Conservation (phyloP, 2,113 vertebrate genomes). For the Mirza zaza region DNA sequence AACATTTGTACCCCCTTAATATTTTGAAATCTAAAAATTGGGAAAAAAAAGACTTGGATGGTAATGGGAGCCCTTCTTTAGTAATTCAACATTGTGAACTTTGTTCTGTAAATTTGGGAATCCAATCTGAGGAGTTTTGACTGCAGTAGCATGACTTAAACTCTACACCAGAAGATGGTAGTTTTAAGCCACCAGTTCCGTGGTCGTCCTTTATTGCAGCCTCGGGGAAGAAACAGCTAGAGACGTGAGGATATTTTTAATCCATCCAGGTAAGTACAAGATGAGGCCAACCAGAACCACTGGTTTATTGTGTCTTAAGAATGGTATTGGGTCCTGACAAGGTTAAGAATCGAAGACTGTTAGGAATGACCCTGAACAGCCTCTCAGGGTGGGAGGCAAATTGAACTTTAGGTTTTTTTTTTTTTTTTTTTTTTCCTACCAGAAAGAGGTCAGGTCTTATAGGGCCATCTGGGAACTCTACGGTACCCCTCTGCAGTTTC, state of each 20-base stretch:
- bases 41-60: neutral
- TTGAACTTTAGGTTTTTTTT: neutral
- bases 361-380: neutral
- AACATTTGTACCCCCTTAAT: no score
- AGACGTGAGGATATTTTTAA: no score
- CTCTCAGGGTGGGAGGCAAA: neutral
- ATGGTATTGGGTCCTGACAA: no score
- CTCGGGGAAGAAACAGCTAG: neutral
- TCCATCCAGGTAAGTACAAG: neutral
- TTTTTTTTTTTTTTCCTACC: no score
- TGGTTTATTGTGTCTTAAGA: neutral
- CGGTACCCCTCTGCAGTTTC: rapidly evolving
- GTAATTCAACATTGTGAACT: neutral
- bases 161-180: neutral
- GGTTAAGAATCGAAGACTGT: no score
- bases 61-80: neutral
- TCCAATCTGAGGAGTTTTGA: neutral
- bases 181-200: neutral
- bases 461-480: no score
- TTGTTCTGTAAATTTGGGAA: neutral
- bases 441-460: neutral
- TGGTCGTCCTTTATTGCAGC: rapidly evolving
- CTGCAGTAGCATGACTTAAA: neutral
- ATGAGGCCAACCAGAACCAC: neutral
- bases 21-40: no score